These are phyloP conservation scores for Trachymyrmex cornetzi DNA, from an alignment of 1,140 invertebrate species.

Conservation along the genomic window DNA sequence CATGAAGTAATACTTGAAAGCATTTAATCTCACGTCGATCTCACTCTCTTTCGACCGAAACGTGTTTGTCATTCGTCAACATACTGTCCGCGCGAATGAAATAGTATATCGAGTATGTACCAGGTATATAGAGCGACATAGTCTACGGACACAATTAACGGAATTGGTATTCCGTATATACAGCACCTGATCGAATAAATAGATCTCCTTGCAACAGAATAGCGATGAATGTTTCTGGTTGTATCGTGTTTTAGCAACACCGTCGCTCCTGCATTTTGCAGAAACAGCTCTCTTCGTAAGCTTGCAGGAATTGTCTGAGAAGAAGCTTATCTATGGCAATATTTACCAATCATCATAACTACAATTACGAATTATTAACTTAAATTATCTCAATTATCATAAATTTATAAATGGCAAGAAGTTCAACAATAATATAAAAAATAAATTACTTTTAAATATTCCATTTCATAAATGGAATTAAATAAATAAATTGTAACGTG, in stretches of 20 bases:
- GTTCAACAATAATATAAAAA: neutral
- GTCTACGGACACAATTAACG: slow-evolving; percentile 32
- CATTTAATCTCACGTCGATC: slow-evolving; percentile 94
- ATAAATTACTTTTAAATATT: neutral
- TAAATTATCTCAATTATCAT: neutral
- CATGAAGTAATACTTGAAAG: slow-evolving; percentile 94
- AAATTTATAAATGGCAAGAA: neutral
- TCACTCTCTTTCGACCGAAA: slow-evolving; percentile 94
- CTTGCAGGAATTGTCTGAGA: slow-evolving; percentile 90
- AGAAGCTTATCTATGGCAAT: slow-evolving; percentile 90
- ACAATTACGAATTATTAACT: neutral
- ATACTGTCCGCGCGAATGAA: neutral
- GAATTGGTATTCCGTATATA: slow-evolving; percentile 36
- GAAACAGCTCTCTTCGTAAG: slow-evolving; percentile 90
- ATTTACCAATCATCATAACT: neutral
- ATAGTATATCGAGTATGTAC: neutral
- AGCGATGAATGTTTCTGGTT: slow-evolving; percentile 92
- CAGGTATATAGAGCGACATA: neutral
- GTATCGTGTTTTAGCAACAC: slow-evolving; percentile 89
- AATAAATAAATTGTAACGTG: neutral
- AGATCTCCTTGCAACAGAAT: slow-evolving; percentile 93
- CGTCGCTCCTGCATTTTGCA: slow-evolving; percentile 87
- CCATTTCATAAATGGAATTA: neutral
- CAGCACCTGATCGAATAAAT: slow-evolving; percentile 91
- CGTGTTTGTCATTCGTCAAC: slow-evolving; percentile 31